phyloP scores from a whole-genome alignment of 2,888 invertebrate genomes.

The Pinctada fucata region DNA sequence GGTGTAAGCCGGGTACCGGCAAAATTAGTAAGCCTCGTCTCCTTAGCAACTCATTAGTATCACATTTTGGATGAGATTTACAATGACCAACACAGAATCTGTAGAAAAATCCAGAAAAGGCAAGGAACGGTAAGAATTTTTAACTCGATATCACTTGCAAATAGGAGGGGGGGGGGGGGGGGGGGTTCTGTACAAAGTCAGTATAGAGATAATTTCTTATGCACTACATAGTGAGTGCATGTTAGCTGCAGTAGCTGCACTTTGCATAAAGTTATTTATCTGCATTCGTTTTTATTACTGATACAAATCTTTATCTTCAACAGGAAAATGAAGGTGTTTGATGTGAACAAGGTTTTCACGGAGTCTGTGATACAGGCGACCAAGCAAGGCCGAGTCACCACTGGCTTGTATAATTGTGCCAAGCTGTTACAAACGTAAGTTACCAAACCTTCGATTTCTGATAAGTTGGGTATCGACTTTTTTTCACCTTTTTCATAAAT shows the following conservation, averaged over 20 bases:
- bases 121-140: slow-evolving; percentile 5
- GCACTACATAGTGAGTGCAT: no score
- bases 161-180: no score
- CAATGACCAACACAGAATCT: slow-evolving; percentile 8
- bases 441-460: neutral
- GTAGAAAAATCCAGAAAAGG: neutral
- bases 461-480: neutral
- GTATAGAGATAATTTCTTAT: no score
- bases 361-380: slow-evolving; percentile 7
- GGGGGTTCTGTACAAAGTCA: no score
- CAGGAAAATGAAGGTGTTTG: neutral
- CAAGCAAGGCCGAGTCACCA: slow-evolving; percentile 10
- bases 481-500: neutral
- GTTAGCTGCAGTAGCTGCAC: no score
- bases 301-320: no score
- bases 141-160: no score
- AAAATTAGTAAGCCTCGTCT: neutral
- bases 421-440: slow-evolving; percentile 25
- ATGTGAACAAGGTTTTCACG: slow-evolving; percentile 10
- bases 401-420: slow-evolving; percentile 17
- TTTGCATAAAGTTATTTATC: no score
- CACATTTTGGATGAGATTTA: neutral
- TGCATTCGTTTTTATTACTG: no score
- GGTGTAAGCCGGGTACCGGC: neutral
- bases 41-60: neutral